A percentile compares a stretch with the other conserved stretches of the same genome.
Evolutionary conservation across 2,797 vertebrate genomes (phyloP).

Genomic region (Crenichthys baileyi): DNA sequence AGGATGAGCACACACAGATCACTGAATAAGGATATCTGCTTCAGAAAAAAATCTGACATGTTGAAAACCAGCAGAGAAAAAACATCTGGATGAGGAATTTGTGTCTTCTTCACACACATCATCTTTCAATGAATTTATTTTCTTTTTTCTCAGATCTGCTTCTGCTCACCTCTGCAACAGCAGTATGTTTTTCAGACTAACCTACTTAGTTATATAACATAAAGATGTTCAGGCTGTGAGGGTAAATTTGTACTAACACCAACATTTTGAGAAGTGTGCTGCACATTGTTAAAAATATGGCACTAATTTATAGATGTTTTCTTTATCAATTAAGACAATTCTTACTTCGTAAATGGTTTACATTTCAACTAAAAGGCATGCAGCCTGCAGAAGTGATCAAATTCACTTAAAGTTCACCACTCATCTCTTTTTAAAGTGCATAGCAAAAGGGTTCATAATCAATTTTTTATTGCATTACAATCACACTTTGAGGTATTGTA

Average conservation of each 20-base stretch:
- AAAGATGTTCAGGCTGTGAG: not conserved
- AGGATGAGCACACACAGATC: constrained; percentile 44
- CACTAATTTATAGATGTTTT: not conserved
- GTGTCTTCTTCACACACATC: constrained; percentile 46
- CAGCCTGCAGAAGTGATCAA: no score
- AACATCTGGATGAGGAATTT: constrained; percentile 81
- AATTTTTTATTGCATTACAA: no score
- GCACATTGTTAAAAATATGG: not conserved
- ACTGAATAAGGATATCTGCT: constrained; percentile 55
- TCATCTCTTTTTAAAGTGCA: no score
- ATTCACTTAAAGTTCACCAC: no score
- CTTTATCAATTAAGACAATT: no score
- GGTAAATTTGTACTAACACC: not conserved
- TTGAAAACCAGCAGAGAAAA: constrained; percentile 66
- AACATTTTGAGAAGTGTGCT: not conserved
- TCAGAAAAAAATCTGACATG: constrained; percentile 59
- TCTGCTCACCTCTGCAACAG: constrained; percentile 3
- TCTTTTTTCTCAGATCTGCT: constrained; percentile 38
- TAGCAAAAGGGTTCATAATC: no score
- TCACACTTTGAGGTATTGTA: no score
- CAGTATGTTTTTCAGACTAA: constrained; percentile 8
- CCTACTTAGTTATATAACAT: not conserved
- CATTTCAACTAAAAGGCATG: no score
- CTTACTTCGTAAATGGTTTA: no score
- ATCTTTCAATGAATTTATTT: constrained; percentile 40